A percentile compares a stretch with the other conserved stretches of the same genome.
These are phyloP conservation scores for Myxocyprinus asiaticus DNA, from an alignment of 2,113 vertebrate genomes.

Conservation along the genomic window DNA sequence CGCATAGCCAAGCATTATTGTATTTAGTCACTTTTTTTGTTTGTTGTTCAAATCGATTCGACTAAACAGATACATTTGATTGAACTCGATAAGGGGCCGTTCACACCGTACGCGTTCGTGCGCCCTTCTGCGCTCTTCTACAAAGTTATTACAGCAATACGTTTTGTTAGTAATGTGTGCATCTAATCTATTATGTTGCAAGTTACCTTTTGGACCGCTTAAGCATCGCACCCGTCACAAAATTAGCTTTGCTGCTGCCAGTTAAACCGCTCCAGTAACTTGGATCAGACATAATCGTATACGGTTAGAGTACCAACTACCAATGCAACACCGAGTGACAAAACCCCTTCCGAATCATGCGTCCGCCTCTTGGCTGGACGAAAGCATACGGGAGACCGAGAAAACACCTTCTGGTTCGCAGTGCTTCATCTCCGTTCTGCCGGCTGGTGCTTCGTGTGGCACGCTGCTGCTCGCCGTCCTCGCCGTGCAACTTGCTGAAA, in stretches of 20 bases:
- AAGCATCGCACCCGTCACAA: constrained; percentile 80
- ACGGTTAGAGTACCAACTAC: not conserved
- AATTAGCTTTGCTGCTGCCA: constrained; percentile 76
- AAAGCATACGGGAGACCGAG: not conserved
- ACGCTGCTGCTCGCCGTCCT: constrained; percentile 1
- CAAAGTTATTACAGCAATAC: no score
- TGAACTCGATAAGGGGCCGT: no score
- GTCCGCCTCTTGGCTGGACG: not conserved
- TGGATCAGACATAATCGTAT: constrained; percentile 84
- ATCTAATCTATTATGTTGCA: no score
- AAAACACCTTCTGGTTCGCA: not conserved
- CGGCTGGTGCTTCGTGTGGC: not conserved
- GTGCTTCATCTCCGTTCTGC: not conserved
- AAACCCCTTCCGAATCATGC: constrained; percentile 2
- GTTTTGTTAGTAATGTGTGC: no score
- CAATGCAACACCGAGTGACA: not conserved
- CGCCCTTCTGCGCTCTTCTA: no score
- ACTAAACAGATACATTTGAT: no score
- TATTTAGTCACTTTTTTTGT: no score
- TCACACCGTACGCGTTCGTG: no score
- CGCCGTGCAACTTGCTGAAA: constrained; percentile 15
- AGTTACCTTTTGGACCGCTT: constrained; percentile 89
- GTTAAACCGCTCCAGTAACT: constrained; percentile 83
- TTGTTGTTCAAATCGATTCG: no score
- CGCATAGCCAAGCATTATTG: no score